Percentiles rank a stretch among this genome's conserved stretches.
These are phyloP conservation scores for Argyresthia goedartella DNA, from an alignment of 2,888 invertebrate genomes.

Conservation along the genomic window DNA sequence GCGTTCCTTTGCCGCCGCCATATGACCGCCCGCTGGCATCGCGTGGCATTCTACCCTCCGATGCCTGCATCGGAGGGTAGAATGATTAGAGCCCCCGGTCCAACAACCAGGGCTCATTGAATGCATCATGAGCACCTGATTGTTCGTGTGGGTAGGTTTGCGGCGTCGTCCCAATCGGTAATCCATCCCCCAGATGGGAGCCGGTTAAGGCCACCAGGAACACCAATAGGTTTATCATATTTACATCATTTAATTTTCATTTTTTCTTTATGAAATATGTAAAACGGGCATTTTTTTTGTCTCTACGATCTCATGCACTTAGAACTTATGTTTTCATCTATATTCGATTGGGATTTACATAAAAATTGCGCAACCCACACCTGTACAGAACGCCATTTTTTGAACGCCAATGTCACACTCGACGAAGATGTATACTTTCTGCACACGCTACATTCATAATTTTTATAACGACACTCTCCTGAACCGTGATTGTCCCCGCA, in stretches of 20 bases:
- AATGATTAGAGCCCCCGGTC: too few species aligned
- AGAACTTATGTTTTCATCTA: slow-evolving; percentile 36
- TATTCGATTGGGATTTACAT: slow-evolving; percentile 60
- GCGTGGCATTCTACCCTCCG: too few species aligned
- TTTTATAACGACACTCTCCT: too few species aligned
- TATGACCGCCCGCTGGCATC: too few species aligned
- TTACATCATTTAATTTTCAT: slow-evolving; percentile 39
- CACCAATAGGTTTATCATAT: slow-evolving; percentile 58
- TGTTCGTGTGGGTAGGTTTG: slow-evolving; percentile 61
- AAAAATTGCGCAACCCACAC: slow-evolving; percentile 70
- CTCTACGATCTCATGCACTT: slow-evolving; percentile 34
- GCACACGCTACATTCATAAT: too few species aligned
- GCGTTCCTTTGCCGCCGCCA: too few species aligned
- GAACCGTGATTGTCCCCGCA: too few species aligned
- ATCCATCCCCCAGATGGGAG: slow-evolving; percentile 50
- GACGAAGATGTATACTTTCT: too few species aligned
- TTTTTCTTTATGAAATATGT: slow-evolving; percentile 44
- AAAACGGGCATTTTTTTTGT: slow-evolving; percentile 36
- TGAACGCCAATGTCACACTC: too few species aligned
- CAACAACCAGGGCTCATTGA: too few species aligned
- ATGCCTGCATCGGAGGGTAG: too few species aligned
- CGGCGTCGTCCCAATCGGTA: slow-evolving; percentile 57
- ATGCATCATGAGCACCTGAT: too few species aligned
- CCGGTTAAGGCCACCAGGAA: slow-evolving; percentile 59
- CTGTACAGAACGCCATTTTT: slow-evolving; percentile 67